A percentile compares a stretch with the other conserved stretches of the same genome.
These are phyloP conservation scores for Danio jaintianensis DNA, from an alignment of 2,797 vertebrate genomes.

Conservation along the genomic window DNA sequence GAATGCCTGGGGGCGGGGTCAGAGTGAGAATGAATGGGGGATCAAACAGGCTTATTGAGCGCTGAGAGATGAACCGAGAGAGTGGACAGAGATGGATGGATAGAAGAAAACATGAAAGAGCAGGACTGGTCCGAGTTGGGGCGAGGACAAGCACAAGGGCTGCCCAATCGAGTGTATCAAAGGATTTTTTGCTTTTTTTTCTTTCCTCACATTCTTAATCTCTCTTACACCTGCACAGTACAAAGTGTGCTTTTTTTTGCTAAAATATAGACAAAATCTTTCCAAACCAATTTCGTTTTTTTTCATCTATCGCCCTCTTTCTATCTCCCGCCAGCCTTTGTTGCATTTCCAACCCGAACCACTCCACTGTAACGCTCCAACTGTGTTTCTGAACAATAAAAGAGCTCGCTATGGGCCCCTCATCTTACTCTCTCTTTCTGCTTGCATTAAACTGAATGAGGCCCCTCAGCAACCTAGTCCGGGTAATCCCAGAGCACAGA, in stretches of 20 bases:
- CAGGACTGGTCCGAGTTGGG: slow-evolving; percentile 13
- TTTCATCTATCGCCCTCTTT: background rate
- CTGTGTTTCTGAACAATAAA: slow-evolving; percentile 69
- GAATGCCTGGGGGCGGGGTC: slow-evolving; percentile 55
- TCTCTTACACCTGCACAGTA: slow-evolving; percentile 39
- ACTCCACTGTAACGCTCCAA: slow-evolving; percentile 64
- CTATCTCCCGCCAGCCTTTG: slow-evolving; percentile 17
- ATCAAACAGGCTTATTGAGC: slow-evolving; percentile 78
- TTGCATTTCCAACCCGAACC: slow-evolving; percentile 22
- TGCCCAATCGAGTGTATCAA: slow-evolving; percentile 49
- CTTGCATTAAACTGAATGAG: slow-evolving; percentile 77
- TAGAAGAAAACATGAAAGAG: slow-evolving; percentile 61
- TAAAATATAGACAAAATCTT: slow-evolving; percentile 1
- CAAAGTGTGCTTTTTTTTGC: slow-evolving; percentile 24
- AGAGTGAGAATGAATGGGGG: slow-evolving; percentile 65
- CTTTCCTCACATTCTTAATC: slow-evolving; percentile 40
- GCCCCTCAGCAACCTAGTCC: slow-evolving; percentile 69
- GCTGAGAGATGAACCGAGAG: slow-evolving; percentile 71
- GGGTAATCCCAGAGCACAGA: slow-evolving; percentile 77
- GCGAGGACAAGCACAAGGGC: slow-evolving; percentile 54
- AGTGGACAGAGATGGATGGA: slow-evolving; percentile 67
- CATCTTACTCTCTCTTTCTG: slow-evolving; percentile 62
- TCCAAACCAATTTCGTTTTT: slow-evolving; percentile 37
- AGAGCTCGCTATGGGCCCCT: slow-evolving; percentile 56
- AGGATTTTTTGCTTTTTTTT: slow-evolving; percentile 37